These are phyloP conservation scores for Xenopus petersii DNA, from an alignment of 2,797 vertebrate species.

Conservation along the genomic window DNA sequence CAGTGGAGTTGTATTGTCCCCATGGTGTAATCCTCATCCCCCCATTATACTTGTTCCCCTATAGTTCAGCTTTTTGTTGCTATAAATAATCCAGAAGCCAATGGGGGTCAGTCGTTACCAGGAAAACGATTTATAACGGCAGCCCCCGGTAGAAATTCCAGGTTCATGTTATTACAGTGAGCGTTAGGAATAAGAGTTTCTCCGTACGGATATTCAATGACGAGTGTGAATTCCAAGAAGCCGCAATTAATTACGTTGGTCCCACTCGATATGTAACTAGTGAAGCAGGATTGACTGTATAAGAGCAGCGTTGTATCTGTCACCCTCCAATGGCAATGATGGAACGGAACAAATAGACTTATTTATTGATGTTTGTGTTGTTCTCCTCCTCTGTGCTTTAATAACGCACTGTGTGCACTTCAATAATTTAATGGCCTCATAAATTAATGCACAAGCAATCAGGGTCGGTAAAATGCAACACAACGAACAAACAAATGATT, in stretches of 20 bases:
- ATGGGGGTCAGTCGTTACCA: slow-evolving; percentile 3
- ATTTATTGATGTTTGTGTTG: slow-evolving; percentile 6
- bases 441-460: slow-evolving; percentile 7
- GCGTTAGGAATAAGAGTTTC: slow-evolving; percentile 10
- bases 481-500: neutral
- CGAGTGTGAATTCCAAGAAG: neutral
- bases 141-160: slow-evolving; percentile 20
- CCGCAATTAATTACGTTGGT: neutral
- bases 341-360: neutral
- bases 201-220: neutral
- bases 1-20: too few species aligned
- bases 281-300: neutral
- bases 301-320: neutral
- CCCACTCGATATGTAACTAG: neutral
- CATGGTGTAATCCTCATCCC: too few species aligned
- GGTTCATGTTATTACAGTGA: neutral
- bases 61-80: neutral
- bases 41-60: slow-evolving; percentile 4
- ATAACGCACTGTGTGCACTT: neutral
- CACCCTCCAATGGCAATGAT: neutral
- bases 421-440: slow-evolving; percentile 2
- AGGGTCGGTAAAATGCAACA: neutral
- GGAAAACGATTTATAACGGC: slow-evolving; percentile 15
- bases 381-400: neutral
- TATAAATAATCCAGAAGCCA: neutral